Evolutionary conservation across 1,140 invertebrate species (phyloP).

Genomic region (Bombus cullumanus): DNA sequence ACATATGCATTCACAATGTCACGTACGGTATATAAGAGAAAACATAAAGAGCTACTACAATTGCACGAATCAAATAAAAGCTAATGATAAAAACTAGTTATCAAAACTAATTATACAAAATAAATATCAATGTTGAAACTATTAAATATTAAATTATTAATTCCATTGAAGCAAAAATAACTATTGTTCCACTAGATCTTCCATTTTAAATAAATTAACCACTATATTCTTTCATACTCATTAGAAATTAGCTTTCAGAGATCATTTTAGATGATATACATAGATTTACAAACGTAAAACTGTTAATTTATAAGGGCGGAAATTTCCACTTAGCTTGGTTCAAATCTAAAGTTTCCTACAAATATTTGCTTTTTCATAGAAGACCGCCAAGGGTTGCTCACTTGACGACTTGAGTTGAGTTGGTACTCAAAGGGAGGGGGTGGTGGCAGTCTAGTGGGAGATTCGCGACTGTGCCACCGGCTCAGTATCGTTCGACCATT

Average conservation of each 20-base stretch:
- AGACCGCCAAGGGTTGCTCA: conserved; percentile 36
- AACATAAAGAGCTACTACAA: neutral
- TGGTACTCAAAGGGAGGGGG: conserved; percentile 13
- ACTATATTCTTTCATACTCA: too few species aligned
- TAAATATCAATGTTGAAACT: too few species aligned
- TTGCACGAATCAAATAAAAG: too few species aligned
- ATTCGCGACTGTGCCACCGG: conserved; percentile 43
- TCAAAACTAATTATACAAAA: too few species aligned
- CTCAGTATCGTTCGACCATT: conserved; percentile 57
- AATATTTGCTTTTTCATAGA: neutral
- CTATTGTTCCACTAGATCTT: too few species aligned
- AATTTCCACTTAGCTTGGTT: too few species aligned
- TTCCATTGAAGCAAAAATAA: too few species aligned
- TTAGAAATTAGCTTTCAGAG: too few species aligned
- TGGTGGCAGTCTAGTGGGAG: conserved; percentile 25
- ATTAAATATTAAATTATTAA: too few species aligned
- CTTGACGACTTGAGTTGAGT: neutral
- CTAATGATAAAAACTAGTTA: too few species aligned
- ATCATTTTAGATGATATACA: too few species aligned
- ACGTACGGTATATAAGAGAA: neutral
- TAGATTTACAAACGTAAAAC: neutral
- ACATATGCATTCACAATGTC: neutral
- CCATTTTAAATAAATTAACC: too few species aligned
- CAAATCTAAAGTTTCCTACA: neutral
- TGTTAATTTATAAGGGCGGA: neutral